Conservation (phyloP, 2,888 invertebrate species). For the Tyria jacobaeae region DNA sequence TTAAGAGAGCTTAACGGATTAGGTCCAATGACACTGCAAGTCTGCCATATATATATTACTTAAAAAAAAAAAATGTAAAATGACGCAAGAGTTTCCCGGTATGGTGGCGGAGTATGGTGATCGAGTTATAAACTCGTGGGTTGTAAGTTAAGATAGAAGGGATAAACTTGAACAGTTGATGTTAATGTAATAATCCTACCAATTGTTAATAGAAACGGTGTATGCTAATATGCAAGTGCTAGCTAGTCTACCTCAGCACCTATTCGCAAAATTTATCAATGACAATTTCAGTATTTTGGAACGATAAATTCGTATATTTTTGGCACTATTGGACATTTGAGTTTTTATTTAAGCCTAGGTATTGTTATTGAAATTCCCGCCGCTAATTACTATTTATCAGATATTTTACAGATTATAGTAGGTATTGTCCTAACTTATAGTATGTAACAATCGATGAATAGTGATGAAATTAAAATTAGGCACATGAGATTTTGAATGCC, state of each 20-base stretch:
- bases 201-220: background rate
- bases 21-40: too few species aligned
- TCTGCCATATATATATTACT: too few species aligned
- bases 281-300: constrained; percentile 45
- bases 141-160: too few species aligned
- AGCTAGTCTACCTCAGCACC: constrained; percentile 25
- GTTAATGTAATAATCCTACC: too few species aligned
- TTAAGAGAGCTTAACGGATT: background rate
- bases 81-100: too few species aligned
- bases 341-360: constrained; percentile 24
- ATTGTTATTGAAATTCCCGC: constrained; percentile 17
- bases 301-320: constrained; percentile 28
- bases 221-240: background rate
- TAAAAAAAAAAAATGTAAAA: too few species aligned
- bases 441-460: background rate
- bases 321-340: constrained; percentile 16
- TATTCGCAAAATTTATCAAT: constrained; percentile 31
- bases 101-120: too few species aligned
- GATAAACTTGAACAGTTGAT: too few species aligned
- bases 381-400: background rate
- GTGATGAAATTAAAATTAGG: constrained; percentile 20
- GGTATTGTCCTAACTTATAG: constrained; percentile 1
- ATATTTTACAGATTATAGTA: constrained; percentile 1
- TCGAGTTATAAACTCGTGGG: too few species aligned
- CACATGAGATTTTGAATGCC: constrained; percentile 19